Conservation (phyloP, 1,140 invertebrate species). For the Brachionus calyciflorus region DNA sequence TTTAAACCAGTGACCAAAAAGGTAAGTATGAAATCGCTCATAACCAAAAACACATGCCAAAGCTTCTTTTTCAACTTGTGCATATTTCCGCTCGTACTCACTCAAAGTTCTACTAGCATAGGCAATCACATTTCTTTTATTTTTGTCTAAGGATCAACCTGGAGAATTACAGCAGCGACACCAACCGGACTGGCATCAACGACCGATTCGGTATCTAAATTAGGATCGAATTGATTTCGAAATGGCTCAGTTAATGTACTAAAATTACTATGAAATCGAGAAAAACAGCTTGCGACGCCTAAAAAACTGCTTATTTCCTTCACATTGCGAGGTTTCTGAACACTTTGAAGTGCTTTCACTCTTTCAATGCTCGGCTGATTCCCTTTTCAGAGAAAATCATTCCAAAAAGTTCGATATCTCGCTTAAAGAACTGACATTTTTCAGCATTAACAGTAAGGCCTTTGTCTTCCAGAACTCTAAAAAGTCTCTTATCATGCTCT, state of each 20-base stretch:
- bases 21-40: background rate
- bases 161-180: background rate
- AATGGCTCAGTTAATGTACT: constrained; percentile 51
- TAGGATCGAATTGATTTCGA: background rate
- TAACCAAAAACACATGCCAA: background rate
- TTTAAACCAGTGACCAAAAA: constrained; percentile 4
- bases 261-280: constrained; percentile 55
- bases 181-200: too few relatives aligned
- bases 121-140: background rate
- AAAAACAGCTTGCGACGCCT: constrained; percentile 55
- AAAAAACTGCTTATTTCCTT: constrained; percentile 48
- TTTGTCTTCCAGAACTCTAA: too few relatives aligned
- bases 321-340: background rate
- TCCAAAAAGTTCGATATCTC: too few relatives aligned
- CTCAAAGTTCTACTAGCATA: constrained; percentile 51
- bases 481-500: constrained; percentile 49
- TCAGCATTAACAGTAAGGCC: too few relatives aligned
- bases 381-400: background rate
- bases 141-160: background rate
- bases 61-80: constrained; percentile 53
- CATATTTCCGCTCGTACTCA: constrained; percentile 51
- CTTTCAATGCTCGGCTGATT: background rate
- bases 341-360: background rate
- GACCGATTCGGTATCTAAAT: background rate
- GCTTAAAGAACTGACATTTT: too few relatives aligned